phyloP scores from a whole-genome alignment of 1,140 invertebrate genomes.

The Sminthurinus signatus region DNA sequence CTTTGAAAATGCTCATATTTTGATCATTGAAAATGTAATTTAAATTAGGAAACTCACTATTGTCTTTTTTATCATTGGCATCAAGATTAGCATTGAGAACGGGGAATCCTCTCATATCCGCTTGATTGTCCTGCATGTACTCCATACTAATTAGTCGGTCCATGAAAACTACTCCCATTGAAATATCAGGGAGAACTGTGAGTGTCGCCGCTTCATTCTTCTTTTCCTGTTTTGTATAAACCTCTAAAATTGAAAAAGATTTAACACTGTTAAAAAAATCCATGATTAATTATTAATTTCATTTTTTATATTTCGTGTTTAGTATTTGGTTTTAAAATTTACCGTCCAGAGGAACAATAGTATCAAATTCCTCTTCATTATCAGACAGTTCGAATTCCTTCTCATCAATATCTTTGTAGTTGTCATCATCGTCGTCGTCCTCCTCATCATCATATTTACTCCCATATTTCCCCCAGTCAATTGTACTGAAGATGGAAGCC shows the following conservation, averaged over 20 bases:
- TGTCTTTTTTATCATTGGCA: slow-evolving; percentile 15
- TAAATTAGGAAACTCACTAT: slow-evolving; percentile 3
- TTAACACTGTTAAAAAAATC: background rate
- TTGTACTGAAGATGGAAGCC: background rate
- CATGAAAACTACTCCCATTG: slow-evolving; percentile 17
- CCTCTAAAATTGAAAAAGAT: background rate
- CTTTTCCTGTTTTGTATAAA: background rate
- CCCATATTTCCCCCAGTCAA: slow-evolving; percentile 24
- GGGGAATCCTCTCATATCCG: slow-evolving; percentile 30
- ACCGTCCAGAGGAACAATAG: slow-evolving; percentile 17
- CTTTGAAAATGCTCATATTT: background rate
- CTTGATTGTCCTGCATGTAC: slow-evolving; percentile 25
- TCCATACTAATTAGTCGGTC: slow-evolving; percentile 35
- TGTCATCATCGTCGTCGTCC: slow-evolving; percentile 15
- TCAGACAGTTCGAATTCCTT: slow-evolving; percentile 15
- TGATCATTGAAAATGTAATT: background rate
- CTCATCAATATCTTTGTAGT: slow-evolving; percentile 14
- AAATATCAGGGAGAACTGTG: slow-evolving; percentile 24
- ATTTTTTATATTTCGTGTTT: background rate
- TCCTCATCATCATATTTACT: slow-evolving; percentile 10
- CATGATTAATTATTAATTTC: background rate
- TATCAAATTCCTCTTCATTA: slow-evolving; percentile 33
- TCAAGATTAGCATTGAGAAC: slow-evolving; percentile 15
- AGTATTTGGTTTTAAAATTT: no score
- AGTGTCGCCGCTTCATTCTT: slow-evolving; percentile 9